Evolutionary conservation across 2,797 vertebrate species (phyloP), one percentile per base, ranked within the genome.

Genomic region (Odontamblyopus rebecca): DNA sequence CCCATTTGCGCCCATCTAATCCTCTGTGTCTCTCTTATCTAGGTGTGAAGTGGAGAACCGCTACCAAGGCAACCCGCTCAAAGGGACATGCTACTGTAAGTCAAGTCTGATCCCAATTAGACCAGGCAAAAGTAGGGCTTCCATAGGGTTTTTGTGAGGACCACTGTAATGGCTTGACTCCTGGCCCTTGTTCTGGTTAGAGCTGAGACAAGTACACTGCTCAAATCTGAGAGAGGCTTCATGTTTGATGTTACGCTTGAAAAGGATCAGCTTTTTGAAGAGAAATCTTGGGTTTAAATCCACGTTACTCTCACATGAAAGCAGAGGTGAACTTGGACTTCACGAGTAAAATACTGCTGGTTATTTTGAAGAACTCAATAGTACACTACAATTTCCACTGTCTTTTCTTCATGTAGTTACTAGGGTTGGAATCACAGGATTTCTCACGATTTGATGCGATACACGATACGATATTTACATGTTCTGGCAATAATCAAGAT

Each of bases 1-100:
- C 63, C 59, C 56, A 1, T 73, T 70, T 68, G 23, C 15, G 1
- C 15, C 65, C 64, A 59, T 62, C 51, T 38, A 67, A 3, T 67
- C 59, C 38, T 7, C 50, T 9, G 16, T 64, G 68, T 80, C 56
- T 76, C 29, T 66, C 32, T 66, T 67, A n/a, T 82, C 82, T 87
- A 99, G 98, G 88, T 99, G 98, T 89, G 98, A 99, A 90, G 95
- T 98, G 0, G 98, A 99, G 93, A 99, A 98, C 70, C 95, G 97
- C 66, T 99, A 99, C 92, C 97, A 98, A 85, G 98, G 97, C 90
- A 99, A 99, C 89, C 98, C 98, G 48, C 95, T 99, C 78, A 99
- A 98, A 95, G 98, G 98, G 91, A 99, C 98, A 0, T 99, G 98
- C 88, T 98, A 99, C 87, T 99, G 98, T 99, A 93, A 99, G 98